phyloP scores from a whole-genome alignment of 2,797 vertebrate species.

The Otolemur crassicaudatus region DNA sequence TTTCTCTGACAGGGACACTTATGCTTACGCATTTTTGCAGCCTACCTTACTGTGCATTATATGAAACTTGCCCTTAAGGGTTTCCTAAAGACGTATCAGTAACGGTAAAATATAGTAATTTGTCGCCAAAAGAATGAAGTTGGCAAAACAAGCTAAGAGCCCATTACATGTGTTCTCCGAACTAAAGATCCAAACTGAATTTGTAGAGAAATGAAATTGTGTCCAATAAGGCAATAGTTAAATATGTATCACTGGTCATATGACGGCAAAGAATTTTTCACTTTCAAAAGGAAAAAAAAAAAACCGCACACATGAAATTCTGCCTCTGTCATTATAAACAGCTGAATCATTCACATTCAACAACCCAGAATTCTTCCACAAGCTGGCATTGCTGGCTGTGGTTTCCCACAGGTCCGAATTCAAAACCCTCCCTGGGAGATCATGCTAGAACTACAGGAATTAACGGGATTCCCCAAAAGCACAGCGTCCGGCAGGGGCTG shows the following conservation, averaged over 20 bases:
- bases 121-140: slow-evolving; percentile 10
- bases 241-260: background rate
- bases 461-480: slow-evolving; percentile 40
- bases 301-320: background rate
- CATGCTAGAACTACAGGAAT: slow-evolving; percentile 4
- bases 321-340: slow-evolving; percentile 65
- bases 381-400: slow-evolving; percentile 9
- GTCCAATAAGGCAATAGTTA: background rate
- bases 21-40: background rate
- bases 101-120: background rate
- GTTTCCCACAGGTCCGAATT: background rate
- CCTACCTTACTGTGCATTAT: background rate
- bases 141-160: background rate
- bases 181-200: background rate
- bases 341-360: slow-evolving; percentile 80
- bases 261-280: background rate
- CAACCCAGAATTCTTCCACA: background rate
- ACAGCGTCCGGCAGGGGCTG: background rate
- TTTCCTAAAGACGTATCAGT: background rate
- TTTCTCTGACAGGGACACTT: background rate
- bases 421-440: slow-evolving; percentile 26
- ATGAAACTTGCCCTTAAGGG: background rate
- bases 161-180: background rate
- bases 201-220: slow-evolving; percentile 20
- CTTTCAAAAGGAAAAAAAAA: background rate